Conservation (phyloP, 2,888 invertebrate species). For the Platerodrilus igneus region DNA sequence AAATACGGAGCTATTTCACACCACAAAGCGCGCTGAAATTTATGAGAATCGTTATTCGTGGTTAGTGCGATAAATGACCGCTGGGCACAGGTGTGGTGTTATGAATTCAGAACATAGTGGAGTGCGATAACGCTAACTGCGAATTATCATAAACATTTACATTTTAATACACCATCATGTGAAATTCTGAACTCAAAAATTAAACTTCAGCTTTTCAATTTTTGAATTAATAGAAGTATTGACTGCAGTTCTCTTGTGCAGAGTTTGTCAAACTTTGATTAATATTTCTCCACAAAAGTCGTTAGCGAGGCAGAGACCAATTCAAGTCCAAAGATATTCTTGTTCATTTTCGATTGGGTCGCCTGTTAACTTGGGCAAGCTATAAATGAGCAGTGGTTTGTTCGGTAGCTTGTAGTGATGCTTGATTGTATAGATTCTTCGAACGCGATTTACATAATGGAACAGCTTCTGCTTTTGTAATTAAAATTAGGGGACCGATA, state of each 20-base stretch:
- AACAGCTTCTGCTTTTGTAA: constrained; percentile 15
- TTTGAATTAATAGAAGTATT: constrained; percentile 8
- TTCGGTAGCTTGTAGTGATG: constrained; percentile 21
- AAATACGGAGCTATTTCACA: constrained; percentile 15
- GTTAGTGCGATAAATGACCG: constrained; percentile 29
- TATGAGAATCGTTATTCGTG: constrained; percentile 27
- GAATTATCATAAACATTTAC: constrained; percentile 12
- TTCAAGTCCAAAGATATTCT: constrained; percentile 27
- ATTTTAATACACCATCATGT: constrained; percentile 10
- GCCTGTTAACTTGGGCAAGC: constrained; percentile 30
- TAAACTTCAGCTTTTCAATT: neutral
- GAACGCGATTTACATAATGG: constrained; percentile 15
- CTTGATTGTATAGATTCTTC: constrained; percentile 15
- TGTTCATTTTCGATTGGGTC: constrained; percentile 25
- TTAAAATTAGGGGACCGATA: constrained; percentile 11
- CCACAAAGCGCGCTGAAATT: constrained; percentile 17
- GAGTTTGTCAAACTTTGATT: constrained; percentile 22
- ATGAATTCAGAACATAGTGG: constrained; percentile 24
- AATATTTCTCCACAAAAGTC: constrained; percentile 16
- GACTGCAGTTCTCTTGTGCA: constrained; percentile 15
- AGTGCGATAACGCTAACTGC: constrained; percentile 20
- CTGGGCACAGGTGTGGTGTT: constrained; percentile 26
- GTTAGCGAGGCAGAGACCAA: constrained; percentile 16
- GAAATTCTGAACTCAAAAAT: constrained; percentile 3
- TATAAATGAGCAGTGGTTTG: constrained; percentile 28